Percentiles rank a stretch among this genome's conserved stretches.
Conservation (phyloP, 2,113 vertebrate species). For the Bujurquina vittata region DNA sequence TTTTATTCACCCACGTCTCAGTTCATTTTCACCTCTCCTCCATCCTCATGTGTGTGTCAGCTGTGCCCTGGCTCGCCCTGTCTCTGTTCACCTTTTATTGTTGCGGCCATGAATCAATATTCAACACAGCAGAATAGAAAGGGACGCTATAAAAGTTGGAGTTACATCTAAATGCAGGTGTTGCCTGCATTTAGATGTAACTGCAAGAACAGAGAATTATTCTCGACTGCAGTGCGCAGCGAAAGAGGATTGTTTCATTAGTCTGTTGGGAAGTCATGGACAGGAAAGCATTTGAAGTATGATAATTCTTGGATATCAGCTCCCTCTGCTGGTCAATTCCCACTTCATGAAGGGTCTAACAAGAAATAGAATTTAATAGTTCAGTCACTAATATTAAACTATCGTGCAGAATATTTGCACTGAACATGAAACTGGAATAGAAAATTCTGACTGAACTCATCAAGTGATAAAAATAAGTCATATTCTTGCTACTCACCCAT, state of each 20-base stretch:
- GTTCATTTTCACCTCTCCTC: slow-evolving; percentile 71
- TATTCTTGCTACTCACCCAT: background rate
- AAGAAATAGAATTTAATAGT: background rate
- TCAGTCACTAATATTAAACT: background rate
- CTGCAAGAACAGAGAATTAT: background rate
- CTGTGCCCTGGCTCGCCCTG: slow-evolving; percentile 32
- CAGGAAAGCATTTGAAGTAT: background rate
- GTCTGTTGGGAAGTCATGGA: background rate
- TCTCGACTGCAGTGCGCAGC: background rate
- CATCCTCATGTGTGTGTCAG: slow-evolving; percentile 54
- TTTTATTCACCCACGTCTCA: slow-evolving; percentile 64
- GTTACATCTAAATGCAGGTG: background rate
- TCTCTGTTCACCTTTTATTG: slow-evolving; percentile 48
- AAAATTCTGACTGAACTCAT: background rate
- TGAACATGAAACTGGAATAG: background rate
- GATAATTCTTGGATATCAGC: slow-evolving; percentile 61
- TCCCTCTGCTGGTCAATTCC: slow-evolving; percentile 67
- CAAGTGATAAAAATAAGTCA: background rate
- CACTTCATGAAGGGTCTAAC: background rate
- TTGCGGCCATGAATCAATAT: slow-evolving; percentile 47
- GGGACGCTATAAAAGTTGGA: background rate
- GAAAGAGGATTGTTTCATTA: slow-evolving; percentile 19
- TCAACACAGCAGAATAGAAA: slow-evolving; percentile 7
- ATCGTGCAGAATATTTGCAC: background rate
- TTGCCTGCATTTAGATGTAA: background rate